Percentiles rank a stretch among this genome's conserved stretches.
Conservation (phyloP, 2,888 invertebrate species). For the Euzetes globulus region DNA sequence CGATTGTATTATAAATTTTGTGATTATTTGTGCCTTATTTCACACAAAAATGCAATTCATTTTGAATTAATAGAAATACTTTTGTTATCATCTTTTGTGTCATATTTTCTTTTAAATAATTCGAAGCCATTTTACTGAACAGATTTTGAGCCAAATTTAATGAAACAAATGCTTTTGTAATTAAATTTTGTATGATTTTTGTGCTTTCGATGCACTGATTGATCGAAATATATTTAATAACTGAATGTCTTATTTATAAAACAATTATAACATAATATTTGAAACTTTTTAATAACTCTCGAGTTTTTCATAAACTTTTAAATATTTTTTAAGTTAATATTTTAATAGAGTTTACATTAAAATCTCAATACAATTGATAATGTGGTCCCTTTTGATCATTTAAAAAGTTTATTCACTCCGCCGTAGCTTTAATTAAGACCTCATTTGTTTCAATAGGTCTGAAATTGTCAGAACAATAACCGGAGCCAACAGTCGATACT, state of each 20-base stretch:
- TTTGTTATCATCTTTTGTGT: neutral
- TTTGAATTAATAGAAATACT: neutral
- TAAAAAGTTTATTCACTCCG: constrained; percentile 1
- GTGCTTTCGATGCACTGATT: neutral
- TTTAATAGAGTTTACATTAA: constrained; percentile 29
- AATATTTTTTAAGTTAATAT: constrained; percentile 28
- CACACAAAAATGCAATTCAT: constrained; percentile 7
- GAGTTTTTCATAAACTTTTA: constrained; percentile 23
- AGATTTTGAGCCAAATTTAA: constrained; percentile 9
- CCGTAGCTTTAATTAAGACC: neutral
- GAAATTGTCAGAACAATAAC: constrained; percentile 14
- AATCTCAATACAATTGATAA: constrained; percentile 29
- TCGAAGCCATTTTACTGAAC: neutral
- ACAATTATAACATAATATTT: neutral
- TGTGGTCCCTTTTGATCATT: constrained; percentile 28
- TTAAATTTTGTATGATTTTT: neutral
- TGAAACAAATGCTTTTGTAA: neutral
- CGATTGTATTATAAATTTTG: constrained; percentile 15
- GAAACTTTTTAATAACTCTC: constrained; percentile 13
- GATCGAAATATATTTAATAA: neutral
- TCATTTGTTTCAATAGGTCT: neutral
- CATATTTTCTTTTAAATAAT: neutral
- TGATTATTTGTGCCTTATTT: constrained; percentile 25
- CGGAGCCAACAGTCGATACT: constrained; percentile 6
- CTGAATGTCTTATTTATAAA: constrained; percentile 7